These are phyloP conservation scores for Okamejei kenojei DNA, from an alignment of 2,797 vertebrate species.

Conservation along the genomic window DNA sequence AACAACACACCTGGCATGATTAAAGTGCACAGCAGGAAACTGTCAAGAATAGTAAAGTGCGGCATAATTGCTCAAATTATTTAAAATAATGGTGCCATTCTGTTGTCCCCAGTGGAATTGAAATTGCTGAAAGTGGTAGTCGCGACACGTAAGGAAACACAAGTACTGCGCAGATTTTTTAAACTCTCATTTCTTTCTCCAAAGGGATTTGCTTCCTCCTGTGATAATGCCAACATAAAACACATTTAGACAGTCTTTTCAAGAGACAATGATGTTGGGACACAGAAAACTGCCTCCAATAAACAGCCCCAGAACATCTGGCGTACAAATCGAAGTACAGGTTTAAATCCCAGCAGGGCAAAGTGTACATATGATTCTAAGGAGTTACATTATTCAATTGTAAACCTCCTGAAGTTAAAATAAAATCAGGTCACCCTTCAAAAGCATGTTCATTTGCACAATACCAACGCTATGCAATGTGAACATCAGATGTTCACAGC, in stretches of 20 bases:
- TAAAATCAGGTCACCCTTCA: not conserved
- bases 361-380: not conserved
- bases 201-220: conserved; percentile 37
- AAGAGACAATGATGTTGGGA: conserved; percentile 24
- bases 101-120: conserved; percentile 22
- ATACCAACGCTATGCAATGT: not conserved
- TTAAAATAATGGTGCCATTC: conserved; percentile 39
- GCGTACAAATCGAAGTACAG: not conserved
- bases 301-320: conserved; percentile 19
- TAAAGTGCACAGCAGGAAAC: conserved; percentile 39
- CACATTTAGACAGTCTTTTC: conserved; percentile 25
- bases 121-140: conserved; percentile 37
- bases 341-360: not conserved
- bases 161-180: conserved; percentile 22
- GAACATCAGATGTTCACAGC: not conserved
- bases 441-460: not conserved
- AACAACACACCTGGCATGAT: conserved; percentile 40
- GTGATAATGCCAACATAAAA: conserved; percentile 34
- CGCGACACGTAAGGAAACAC: conserved; percentile 31
- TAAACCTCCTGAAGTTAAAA: not conserved
- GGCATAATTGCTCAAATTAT: conserved; percentile 38
- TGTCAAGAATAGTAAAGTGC: conserved; percentile 18
- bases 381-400: conserved; percentile 24
- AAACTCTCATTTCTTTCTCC: conserved; percentile 18
- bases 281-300: conserved; percentile 29